Base-by-base conservation (phyloP, 2,888 invertebrate genomes). In the Dasysyrphus tricinctus region DNA sequence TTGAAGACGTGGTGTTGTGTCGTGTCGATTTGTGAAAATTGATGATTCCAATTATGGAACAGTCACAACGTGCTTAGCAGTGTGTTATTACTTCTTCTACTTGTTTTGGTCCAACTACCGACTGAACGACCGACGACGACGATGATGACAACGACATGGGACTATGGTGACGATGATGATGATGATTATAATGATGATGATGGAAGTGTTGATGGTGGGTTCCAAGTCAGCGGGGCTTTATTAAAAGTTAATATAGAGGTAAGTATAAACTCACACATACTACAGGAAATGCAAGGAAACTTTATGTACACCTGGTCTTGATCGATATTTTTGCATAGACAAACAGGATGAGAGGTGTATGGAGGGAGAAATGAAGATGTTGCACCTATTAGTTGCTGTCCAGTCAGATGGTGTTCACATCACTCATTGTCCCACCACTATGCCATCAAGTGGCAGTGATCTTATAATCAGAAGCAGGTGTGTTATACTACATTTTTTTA, bases 31-130 rank as follows among this genome's bases (percentile, higher is more conserved):
- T 83, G 88, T 83, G 81, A 90, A 91, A 91, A 92, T 92, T 91
- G 91, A 91, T 91, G 91, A 90, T 89, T 91, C 91, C 91, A 91
- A 91, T 91, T 92, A 91, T 91, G 89, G 89, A 90, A 89, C 89
- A 89, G 89, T 90, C 89, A 88, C 88, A 88, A 88, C 88, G 77
- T 88, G 82, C 86, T 86, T 82, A 86, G 75, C 75, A 82, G 82
- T 59, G 61, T 74, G 65, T 65, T 65, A 65, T 81, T 78, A 61
- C 59, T 74, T 77, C 32, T 51, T 75, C 34, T 65, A 19, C 12
- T 73, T 63, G 44, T 63, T 69, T 47, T 73, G 14, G 61, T 74
- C 29, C 59, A 75, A 51, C 61, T 65, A 72, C 49, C 69, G 39
- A 39, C 8, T 19, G 24, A 61, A 3, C 24, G 4, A 2, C 3